These are phyloP conservation scores for Strix aluco DNA, from an alignment of 2,113 vertebrate species.

Conservation along the genomic window DNA sequence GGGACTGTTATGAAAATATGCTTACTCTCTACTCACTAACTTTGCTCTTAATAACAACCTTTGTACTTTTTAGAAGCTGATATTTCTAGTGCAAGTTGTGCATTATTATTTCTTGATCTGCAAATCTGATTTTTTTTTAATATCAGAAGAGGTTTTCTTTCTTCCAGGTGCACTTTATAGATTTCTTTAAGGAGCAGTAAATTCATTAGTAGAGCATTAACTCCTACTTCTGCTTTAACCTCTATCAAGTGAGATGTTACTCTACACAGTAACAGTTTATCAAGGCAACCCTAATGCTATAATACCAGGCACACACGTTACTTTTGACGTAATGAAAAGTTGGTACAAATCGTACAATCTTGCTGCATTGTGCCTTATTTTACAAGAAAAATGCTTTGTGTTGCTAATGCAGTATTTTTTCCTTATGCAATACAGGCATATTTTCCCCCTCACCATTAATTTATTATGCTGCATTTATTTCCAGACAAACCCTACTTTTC, in stretches of 20 bases:
- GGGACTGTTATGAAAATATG: not conserved
- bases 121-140: not conserved
- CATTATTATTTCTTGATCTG: not conserved
- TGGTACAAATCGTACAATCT: not conserved
- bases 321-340: not conserved
- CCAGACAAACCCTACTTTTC: slow-evolving; percentile 2
- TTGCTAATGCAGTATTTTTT: not conserved
- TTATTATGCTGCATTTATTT: slow-evolving; percentile 36
- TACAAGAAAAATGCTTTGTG: slow-evolving; percentile 16
- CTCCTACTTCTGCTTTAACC: not conserved
- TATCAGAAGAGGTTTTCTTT: not conserved
- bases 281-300: not conserved
- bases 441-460: slow-evolving; percentile 22
- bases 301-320: not conserved
- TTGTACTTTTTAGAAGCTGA: not conserved
- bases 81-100: not conserved
- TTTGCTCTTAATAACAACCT: not conserved
- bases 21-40: not conserved
- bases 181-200: not conserved
- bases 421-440: not conserved
- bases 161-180: not conserved
- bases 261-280: not conserved
- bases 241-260: not conserved
- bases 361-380: not conserved
- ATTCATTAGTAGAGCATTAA: not conserved